phyloP scores from a whole-genome alignment of 2,113 vertebrate species.

The Bos javanicus region DNA sequence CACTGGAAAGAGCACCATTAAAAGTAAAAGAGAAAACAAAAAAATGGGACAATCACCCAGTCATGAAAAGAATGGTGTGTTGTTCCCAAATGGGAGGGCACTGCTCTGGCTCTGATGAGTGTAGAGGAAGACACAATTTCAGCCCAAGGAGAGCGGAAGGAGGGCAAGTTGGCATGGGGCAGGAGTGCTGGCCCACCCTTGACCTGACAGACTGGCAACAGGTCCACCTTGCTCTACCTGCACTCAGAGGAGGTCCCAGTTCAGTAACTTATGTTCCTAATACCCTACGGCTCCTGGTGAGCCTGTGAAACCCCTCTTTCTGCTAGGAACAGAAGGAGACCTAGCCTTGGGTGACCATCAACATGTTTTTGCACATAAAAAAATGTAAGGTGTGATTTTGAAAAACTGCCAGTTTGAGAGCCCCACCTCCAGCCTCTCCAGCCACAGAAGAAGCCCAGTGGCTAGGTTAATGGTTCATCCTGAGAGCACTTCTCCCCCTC shows the following conservation, averaged over 20 bases:
- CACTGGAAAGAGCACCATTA: neutral
- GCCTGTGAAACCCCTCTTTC: neutral
- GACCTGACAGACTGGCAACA: neutral
- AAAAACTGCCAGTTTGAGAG: neutral
- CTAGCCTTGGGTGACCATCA: neutral
- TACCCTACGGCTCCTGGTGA: accelerated
- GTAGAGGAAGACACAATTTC: neutral
- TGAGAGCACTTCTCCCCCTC: neutral
- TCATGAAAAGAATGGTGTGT: neutral
- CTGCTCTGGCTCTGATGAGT: neutral
- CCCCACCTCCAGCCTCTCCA: neutral
- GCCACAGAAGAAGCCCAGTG: neutral
- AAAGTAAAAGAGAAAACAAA: neutral
- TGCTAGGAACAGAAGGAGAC: neutral
- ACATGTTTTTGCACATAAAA: neutral
- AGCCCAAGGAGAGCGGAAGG: neutral
- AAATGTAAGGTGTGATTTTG: neutral
- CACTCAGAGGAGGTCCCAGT: neutral
- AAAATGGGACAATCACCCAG: neutral
- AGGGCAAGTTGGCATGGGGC: accelerated
- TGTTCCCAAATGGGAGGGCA: neutral
- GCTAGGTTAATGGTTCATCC: neutral
- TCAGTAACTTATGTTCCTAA: neutral
- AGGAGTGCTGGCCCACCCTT: neutral
- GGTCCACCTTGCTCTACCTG: neutral